These are phyloP conservation scores for Octopus bimaculoides DNA, from an alignment of 1,140 invertebrate species.

Conservation along the genomic window DNA sequence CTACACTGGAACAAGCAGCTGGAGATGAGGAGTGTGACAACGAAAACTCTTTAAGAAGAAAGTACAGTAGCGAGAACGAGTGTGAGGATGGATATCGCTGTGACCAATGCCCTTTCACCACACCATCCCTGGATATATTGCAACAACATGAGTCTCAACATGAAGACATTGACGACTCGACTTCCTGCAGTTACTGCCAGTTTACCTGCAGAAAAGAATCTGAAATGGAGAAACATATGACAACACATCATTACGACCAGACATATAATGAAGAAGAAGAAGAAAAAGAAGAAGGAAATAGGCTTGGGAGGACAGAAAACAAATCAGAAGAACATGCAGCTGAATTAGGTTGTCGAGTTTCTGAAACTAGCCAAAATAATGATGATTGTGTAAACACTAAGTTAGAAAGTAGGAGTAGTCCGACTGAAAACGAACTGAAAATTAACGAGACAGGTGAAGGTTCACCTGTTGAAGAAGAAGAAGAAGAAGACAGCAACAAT, in stretches of 20 bases:
- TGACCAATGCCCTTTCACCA: conserved; percentile 45
- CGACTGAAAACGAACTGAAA: neutral
- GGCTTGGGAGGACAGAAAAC: too few species aligned
- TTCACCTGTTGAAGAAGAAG: conserved; percentile 11
- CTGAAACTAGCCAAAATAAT: neutral
- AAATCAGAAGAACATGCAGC: neutral
- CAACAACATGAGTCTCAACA: conserved; percentile 38
- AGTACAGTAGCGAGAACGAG: conserved; percentile 27
- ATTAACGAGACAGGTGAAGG: neutral
- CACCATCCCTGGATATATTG: conserved; percentile 32
- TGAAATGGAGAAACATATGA: conserved; percentile 38
- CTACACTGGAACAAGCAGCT: conserved; percentile 18
- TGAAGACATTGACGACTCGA: conserved; percentile 25
- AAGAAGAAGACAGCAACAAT: conserved; percentile 3
- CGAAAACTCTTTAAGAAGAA: conserved; percentile 12
- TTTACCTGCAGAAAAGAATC: conserved; percentile 36
- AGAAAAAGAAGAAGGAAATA: neutral
- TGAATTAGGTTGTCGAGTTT: neutral
- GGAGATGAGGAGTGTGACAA: conserved; percentile 23
- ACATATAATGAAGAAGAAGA: conserved; percentile 28
- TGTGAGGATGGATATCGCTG: conserved; percentile 35
- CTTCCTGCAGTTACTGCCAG: conserved; percentile 48
- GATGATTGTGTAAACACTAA: neutral
- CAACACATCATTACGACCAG: conserved; percentile 44
- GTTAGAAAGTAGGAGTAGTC: neutral